Conservation (phyloP, 2,797 vertebrate species). For the Anabas testudineus region DNA sequence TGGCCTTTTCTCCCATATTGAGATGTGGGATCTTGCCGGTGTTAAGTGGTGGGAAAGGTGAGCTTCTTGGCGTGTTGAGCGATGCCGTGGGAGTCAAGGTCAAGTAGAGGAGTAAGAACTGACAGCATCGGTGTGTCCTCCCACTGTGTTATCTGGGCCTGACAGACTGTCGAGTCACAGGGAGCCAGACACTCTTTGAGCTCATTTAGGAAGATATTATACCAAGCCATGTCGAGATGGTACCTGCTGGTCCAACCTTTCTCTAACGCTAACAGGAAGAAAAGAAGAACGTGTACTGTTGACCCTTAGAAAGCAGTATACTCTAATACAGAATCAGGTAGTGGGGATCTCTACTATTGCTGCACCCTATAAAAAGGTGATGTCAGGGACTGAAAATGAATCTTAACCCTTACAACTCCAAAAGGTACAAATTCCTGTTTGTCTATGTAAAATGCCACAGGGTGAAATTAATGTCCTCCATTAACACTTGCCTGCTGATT, state of each 20-base stretch:
- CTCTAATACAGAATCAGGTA: not conserved
- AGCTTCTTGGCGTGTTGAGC: constrained; percentile 45
- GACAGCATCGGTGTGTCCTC: constrained; percentile 66
- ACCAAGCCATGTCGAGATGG: constrained; percentile 55
- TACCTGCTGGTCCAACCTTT: constrained; percentile 65
- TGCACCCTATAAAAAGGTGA: not conserved
- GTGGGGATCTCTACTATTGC: not conserved
- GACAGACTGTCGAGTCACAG: constrained; percentile 74
- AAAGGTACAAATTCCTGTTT: not conserved
- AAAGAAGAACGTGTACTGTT: constrained; percentile 16
- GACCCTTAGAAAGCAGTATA: constrained; percentile 3
- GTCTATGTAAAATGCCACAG: not conserved
- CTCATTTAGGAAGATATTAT: constrained; percentile 76
- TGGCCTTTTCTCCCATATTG: constrained; percentile 6
- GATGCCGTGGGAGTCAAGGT: constrained; percentile 68
- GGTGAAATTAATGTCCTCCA: not conserved
- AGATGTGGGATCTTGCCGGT: constrained; percentile 19
- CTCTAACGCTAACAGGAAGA: constrained; percentile 43
- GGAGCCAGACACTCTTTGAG: constrained; percentile 60
- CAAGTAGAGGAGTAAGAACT: constrained; percentile 60
- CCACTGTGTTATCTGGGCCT: constrained; percentile 70
- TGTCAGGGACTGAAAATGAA: not conserved
- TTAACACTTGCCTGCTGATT: not conserved
- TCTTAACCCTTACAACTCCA: not conserved
- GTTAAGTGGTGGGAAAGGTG: constrained; percentile 26